Evolutionary conservation across 2,888 invertebrate genomes (phyloP), one percentile per base, ranked within the genome.

Genomic region (Eupithecia vulgata): DNA sequence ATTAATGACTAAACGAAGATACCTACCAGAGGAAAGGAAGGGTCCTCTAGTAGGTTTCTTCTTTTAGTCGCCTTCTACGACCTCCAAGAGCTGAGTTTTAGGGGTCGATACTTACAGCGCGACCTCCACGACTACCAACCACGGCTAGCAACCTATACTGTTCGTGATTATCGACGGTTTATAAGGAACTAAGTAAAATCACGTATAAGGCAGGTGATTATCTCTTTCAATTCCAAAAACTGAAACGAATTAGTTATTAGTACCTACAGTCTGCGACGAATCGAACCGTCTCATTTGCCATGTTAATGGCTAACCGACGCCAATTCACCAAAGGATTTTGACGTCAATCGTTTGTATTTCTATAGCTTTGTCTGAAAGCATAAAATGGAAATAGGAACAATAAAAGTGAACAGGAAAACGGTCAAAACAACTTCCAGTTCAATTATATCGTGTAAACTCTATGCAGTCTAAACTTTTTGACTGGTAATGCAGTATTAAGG

Each of bases 291-390:
- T 81, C 80, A 83, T 82, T 83, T 78, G 79, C 77, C 75, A 72
- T 79, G 81, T 83, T 84, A 82, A 85, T 80, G 78, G 77, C 74
- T 37, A 48, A 74, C 82, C 78, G 81, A 77, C 74, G 76, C 85
- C 79, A 82, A 87, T 85, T 82, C 67, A 77, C 80, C 79, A 82
- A 82, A 83, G 81, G 80, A 70, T 79, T 77, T 82, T 83, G 83
- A 86, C 84, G 85, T 86, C 84, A 85, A 74, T 76, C 74, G 69
- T n/a, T n/a, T n/a, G n/a, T 68, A 37, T 70, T 75, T 76, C 77
- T 79, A 79, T 77, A 62, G 48, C 52, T 70, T 65, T 68, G 37
- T 62, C 71, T 67, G 45, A 70, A 74, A 67, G 37, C 70, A 48
- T 48, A 57, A 70, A 70, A 69, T 71, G 67, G 67, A 67, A 67